Evolutionary conservation across 2,888 invertebrate species (phyloP).

Genomic region (Halocaridina rubra): DNA sequence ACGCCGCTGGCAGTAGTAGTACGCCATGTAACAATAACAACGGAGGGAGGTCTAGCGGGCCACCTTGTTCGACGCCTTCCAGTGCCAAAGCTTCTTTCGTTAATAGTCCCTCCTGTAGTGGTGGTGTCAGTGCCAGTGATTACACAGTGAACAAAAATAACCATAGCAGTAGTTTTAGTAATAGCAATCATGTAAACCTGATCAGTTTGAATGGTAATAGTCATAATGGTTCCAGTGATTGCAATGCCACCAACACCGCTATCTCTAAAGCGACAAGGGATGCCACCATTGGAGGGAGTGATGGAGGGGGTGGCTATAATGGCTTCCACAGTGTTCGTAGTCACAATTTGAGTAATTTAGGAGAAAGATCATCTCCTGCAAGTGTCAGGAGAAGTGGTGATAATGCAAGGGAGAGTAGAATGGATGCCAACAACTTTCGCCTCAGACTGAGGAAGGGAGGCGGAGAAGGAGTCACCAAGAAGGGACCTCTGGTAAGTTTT

Average conservation of each 20-base stretch:
- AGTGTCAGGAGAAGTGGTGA: slow-evolving; percentile 24
- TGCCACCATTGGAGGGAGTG: slow-evolving; percentile 1
- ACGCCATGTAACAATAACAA: slow-evolving; percentile 26
- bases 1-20: too few relatives aligned
- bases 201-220: neutral
- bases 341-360: neutral
- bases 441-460: slow-evolving; percentile 47
- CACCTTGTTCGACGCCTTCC: slow-evolving; percentile 36
- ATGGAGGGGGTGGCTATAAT: neutral
- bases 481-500: slow-evolving; percentile 47
- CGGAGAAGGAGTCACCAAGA: slow-evolving; percentile 54
- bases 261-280: slow-evolving; percentile 4
- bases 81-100: slow-evolving; percentile 41
- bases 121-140: slow-evolving; percentile 41
- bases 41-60: slow-evolving; percentile 41
- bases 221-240: neutral
- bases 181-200: neutral
- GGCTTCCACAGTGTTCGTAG: slow-evolving; percentile 3
- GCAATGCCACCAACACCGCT: neutral
- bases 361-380: slow-evolving; percentile 29
- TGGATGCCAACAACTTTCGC: slow-evolving; percentile 47
- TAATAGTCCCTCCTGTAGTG: slow-evolving; percentile 16
- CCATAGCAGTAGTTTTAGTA: neutral
- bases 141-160: slow-evolving; percentile 28
- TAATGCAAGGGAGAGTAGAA: slow-evolving; percentile 33